A percentile compares a stretch with the other conserved stretches of the same genome.
Evolutionary conservation across 2,113 vertebrate genomes (phyloP).

Genomic region (Hyperoodon ampullatus): DNA sequence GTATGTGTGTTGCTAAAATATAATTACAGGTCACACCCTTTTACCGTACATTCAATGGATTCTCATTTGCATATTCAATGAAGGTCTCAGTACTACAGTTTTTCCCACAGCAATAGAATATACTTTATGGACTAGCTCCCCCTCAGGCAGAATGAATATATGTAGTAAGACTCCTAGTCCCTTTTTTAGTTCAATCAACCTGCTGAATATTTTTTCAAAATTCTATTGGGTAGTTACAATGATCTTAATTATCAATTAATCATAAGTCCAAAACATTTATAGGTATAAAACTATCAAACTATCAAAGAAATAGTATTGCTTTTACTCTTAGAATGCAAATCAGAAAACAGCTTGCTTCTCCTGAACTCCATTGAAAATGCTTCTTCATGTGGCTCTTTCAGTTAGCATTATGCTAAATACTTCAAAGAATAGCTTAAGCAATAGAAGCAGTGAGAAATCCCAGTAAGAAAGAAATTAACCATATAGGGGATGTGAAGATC

Average conservation of each 20-base stretch:
- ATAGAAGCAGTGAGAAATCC: not conserved
- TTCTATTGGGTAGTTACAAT: not conserved
- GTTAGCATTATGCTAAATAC: not conserved
- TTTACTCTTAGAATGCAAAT: constrained; percentile 44
- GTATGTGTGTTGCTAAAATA: not conserved
- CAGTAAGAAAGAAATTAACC: constrained; percentile 51
- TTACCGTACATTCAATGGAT: not conserved
- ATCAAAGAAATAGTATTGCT: not conserved
- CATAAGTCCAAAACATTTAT: constrained; percentile 14
- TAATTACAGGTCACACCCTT: not conserved
- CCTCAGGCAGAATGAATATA: not conserved
- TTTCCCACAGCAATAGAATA: not conserved
- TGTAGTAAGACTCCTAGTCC: not conserved
- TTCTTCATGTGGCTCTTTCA: not conserved
- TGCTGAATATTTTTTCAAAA: not conserved
- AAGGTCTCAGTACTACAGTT: not conserved
- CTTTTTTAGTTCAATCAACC: not conserved
- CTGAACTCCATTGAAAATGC: not conserved
- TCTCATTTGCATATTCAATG: not conserved
- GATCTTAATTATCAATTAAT: constrained; percentile 32
- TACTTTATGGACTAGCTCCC: not conserved
- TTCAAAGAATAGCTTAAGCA: constrained; percentile 31
- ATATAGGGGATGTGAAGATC: not conserved
- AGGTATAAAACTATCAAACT: not conserved
- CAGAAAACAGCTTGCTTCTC: constrained; percentile 29